Evolutionary conservation across 2,888 invertebrate species (phyloP), one percentile per base, ranked within the genome.

Genomic region (Lycocerus yunnanus): DNA sequence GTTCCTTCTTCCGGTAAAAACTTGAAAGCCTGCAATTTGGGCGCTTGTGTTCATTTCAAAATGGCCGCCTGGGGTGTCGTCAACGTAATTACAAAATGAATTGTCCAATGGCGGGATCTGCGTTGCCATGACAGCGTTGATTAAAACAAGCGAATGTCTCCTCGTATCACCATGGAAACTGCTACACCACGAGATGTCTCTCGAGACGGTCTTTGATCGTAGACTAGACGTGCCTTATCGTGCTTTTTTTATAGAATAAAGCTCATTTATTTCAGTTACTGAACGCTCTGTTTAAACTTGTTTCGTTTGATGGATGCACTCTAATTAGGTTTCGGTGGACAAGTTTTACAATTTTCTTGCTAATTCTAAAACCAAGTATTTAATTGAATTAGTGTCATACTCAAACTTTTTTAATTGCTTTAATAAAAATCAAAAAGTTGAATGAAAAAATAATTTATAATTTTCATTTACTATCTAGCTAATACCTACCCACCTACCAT

Each of bases 41-140:
- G 78, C 85, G 84, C 81, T 83, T 85, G 85, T 83, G 83, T 84
- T 85, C 86, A 83, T 85, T 87, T 85, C 87, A 88, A 88, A 87
- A 88, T 87, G 88, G 88, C 88, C 87, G 88, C 87, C 88, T 86
- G 81, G 88, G 88, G 88, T 88, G 88, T 88, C 88, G 88, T 88
- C 88, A 87, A 85, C 87, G 88, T 88, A 88, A 88, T 88, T 88
- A 88, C 88, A 85, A 87, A 88, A 87, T 85, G 85, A 85, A 88
- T 88, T 87, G 88, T 87, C 88, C 88, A 88, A 88, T 88, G 87
- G 87, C 87, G 86, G 87, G 86, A 86, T 87, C 87, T 86, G 86
- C 86, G 87, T 87, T 87, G 86, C 87, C 87, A 87, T 87, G 87
- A 87, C 87, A 86, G 87, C 87, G 83, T 87, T 87, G 87, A 87